A percentile compares a stretch with the other conserved stretches of the same genome.
Evolutionary conservation across 2,888 invertebrate genomes (phyloP).

Genomic region (Lepidocyrtoides sp.): DNA sequence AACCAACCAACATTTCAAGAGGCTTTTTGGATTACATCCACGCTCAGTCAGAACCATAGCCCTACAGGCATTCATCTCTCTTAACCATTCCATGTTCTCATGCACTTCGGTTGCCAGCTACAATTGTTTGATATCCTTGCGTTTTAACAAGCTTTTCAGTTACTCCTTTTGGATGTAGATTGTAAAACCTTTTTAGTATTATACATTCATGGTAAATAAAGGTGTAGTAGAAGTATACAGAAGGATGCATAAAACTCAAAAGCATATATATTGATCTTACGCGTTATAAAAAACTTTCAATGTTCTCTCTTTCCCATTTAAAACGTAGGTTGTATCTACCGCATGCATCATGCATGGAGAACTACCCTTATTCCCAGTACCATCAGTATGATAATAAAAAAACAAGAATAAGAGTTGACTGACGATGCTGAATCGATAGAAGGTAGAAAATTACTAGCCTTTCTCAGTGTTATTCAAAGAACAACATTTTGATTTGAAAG

Average conservation of each 20-base stretch:
- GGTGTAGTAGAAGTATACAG: no score
- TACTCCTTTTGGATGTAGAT: not conserved
- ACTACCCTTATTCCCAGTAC: not conserved
- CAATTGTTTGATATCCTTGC: not conserved
- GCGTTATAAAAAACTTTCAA: no score
- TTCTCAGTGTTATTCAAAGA: not conserved
- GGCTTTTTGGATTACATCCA: conserved; percentile 63
- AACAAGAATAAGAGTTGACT: not conserved
- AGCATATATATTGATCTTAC: no score
- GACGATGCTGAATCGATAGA: not conserved
- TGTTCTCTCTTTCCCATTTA: no score
- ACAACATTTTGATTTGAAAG: not conserved
- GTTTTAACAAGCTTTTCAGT: not conserved
- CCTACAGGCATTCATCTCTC: conserved; percentile 53
- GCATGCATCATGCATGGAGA: no score
- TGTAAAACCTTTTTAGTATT: not conserved
- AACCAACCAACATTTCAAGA: conserved; percentile 36
- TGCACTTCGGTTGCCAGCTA: conserved; percentile 12
- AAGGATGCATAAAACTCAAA: no score
- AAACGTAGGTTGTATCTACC: no score
- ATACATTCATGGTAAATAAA: no score
- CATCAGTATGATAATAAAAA: not conserved
- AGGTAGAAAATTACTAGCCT: not conserved
- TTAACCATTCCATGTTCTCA: not conserved
- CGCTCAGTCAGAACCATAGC: not conserved